Conservation (phyloP, 2,888 invertebrate genomes). For the Acholoe squamosa region DNA sequence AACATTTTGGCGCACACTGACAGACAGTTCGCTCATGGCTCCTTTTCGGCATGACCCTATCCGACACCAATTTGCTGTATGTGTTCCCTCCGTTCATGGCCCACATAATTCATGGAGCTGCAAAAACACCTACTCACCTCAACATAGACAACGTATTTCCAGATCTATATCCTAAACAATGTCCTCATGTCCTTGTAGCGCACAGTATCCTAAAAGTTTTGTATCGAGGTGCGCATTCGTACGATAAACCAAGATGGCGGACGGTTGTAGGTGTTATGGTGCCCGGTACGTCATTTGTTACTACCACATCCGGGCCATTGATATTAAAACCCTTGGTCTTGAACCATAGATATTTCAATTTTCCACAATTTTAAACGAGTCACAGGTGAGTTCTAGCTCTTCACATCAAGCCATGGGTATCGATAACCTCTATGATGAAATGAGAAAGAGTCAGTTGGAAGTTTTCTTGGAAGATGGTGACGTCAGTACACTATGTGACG, state of each 20-base stretch:
- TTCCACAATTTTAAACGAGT: too few relatives aligned
- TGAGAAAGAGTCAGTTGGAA: too few relatives aligned
- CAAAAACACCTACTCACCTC: background rate
- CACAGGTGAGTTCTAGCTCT: too few relatives aligned
- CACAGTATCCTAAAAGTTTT: background rate
- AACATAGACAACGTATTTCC: background rate
- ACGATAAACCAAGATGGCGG: constrained; percentile 31
- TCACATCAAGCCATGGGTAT: too few relatives aligned
- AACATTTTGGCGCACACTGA: background rate
- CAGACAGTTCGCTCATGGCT: background rate
- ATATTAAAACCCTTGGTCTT: background rate
- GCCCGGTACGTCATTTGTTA: constrained; percentile 46
- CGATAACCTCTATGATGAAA: too few relatives aligned
- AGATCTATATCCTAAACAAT: background rate
- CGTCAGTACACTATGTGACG: too few relatives aligned
- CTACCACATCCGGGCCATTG: constrained; percentile 35
- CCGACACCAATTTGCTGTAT: background rate
- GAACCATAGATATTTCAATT: background rate
- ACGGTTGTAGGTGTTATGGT: constrained; percentile 23
- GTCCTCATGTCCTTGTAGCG: background rate
- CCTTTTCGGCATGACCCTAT: background rate
- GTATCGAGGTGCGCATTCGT: background rate
- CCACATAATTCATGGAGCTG: background rate
- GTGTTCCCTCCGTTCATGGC: background rate
- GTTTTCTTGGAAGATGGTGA: too few relatives aligned